Evolutionary conservation across 2,797 vertebrate species (phyloP), one percentile per base, ranked within the genome.

Genomic region (Sarcoramphus papa): DNA sequence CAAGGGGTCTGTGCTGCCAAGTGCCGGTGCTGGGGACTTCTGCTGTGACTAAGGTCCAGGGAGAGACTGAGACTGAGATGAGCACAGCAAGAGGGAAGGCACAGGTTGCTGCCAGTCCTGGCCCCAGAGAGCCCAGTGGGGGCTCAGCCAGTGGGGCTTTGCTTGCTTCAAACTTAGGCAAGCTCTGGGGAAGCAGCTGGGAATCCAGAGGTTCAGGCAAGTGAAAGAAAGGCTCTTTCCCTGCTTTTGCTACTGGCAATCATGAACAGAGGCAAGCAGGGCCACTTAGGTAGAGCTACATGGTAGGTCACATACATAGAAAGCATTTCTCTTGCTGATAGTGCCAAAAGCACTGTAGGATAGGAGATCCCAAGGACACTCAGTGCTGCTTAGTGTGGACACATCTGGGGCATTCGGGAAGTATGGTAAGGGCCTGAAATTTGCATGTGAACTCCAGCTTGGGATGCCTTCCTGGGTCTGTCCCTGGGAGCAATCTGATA

Each of bases 71-170:
- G 30, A 41, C 45, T 35, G 11, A 74, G 56, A 35, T 2, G 8
- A 79, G 30, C 31, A 72, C 28, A 64, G 50, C 1, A 5, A 80
- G 14, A 77, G 13, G 50, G 30, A 85, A 76, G 40, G 30, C 48
- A 37, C 0, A 0, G 27, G 24, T 35, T 59, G 37, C 67, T 54
- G 50, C 18, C 10, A 40, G 33, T 40, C 17, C 48, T 60, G 60
- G 31, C 2, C 7, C 23, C 22, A 30, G n/a, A 35, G 33, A 65
- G 17, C 6, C 14, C 4, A 0, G n/a, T 9, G 15, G 23, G 24
- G n/a, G 31, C 31, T 77, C 27, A 84, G 69, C 21, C 41, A 33
- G 27, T 17, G 45, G 13, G 16, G 17, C 21, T 86, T 41, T 62
- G 14, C n/a, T 81, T 45, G 21, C 45, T 84, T 78, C 48, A 53